phyloP scores from a whole-genome alignment of 2,113 vertebrate species.

The Turnix velox region DNA sequence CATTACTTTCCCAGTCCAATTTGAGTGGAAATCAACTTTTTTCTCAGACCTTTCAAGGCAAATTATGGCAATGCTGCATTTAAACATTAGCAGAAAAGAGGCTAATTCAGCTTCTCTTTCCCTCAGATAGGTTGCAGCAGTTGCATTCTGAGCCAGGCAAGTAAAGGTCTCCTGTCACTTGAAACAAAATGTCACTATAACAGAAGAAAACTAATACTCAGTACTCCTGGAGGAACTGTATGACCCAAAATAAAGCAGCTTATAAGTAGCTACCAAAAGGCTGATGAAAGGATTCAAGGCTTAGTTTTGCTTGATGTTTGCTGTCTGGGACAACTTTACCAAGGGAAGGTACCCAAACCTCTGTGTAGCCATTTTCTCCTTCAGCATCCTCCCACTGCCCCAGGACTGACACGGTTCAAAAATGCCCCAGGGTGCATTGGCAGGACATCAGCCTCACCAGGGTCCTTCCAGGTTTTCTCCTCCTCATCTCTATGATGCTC shows the following conservation, averaged over 20 bases:
- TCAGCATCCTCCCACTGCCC: background rate
- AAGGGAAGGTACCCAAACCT: background rate
- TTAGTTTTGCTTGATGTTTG: background rate
- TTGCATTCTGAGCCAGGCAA: background rate
- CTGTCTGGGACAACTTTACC: background rate
- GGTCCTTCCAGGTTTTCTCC: background rate
- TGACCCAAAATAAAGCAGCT: constrained; percentile 17
- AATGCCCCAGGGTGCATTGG: rapidly evolving
- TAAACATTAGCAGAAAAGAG: background rate
- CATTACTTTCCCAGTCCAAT: background rate
- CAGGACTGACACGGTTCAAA: background rate
- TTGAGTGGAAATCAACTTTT: background rate
- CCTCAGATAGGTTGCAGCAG: background rate
- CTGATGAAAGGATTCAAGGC: background rate
- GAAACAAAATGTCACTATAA: constrained; percentile 5
- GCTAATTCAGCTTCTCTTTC: background rate
- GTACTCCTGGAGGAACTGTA: background rate
- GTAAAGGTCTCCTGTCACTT: constrained; percentile 25
- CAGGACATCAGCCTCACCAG: background rate
- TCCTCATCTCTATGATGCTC: background rate
- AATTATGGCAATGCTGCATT: background rate
- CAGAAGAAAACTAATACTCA: background rate
- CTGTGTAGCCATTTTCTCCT: background rate
- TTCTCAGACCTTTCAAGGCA: background rate
- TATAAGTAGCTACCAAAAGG: constrained; percentile 45